These are phyloP conservation scores for Muscina levida DNA, from an alignment of 2,888 invertebrate genomes.

Conservation along the genomic window DNA sequence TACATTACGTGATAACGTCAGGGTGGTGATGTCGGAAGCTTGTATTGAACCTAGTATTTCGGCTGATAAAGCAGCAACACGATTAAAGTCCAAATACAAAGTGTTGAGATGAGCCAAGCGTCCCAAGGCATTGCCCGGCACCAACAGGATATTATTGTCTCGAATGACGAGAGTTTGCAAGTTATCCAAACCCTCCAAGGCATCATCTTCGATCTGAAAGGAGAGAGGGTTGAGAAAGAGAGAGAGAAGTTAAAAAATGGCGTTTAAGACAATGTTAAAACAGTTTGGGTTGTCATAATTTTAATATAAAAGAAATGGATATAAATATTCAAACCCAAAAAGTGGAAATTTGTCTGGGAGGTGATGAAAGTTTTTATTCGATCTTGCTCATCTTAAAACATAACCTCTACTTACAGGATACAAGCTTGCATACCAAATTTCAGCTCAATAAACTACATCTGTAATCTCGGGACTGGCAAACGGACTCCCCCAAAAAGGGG, in stretches of 20 bases:
- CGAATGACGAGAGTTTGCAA: conserved; percentile 88
- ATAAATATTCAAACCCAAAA: no score
- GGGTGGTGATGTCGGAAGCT: conserved; percentile 85
- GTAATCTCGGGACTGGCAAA: no score
- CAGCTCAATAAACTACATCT: no score
- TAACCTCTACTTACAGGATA: no score
- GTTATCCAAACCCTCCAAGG: conserved; percentile 89
- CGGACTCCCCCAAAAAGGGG: no score
- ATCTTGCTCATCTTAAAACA: no score
- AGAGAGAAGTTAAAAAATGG: neutral
- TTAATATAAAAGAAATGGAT: no score
- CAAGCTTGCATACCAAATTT: no score
- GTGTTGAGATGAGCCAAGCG: conserved; percentile 87
- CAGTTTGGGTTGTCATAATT: no score
- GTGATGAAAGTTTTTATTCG: no score
- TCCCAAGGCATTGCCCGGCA: conserved; percentile 91
- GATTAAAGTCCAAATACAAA: conserved; percentile 90
- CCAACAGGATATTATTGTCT: conserved; percentile 92
- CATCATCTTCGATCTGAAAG: conserved; percentile 91
- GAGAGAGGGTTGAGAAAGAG: neutral
- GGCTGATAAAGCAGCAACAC: conserved; percentile 91
- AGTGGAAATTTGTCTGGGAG: no score
- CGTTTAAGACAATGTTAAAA: no score
- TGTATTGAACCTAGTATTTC: conserved; percentile 87
- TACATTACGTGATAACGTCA: conserved; percentile 90